Percentiles rank a stretch among this genome's conserved stretches.
Evolutionary conservation across 2,888 invertebrate genomes (phyloP).

Genomic region (Parasteatoda lunata): DNA sequence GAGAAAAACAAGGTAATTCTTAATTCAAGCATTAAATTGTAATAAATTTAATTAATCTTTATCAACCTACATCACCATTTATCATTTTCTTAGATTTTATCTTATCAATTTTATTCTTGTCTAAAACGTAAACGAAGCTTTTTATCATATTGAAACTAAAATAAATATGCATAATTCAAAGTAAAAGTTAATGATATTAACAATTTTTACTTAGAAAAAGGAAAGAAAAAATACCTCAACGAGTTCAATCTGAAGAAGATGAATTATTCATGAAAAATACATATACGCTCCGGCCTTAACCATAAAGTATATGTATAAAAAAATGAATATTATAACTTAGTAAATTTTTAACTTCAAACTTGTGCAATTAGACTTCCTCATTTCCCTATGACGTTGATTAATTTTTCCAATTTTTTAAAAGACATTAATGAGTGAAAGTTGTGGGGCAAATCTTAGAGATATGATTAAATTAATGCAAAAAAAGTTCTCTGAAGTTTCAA

Average conservation of each 20-base stretch:
- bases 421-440: background rate
- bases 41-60: too few relatives aligned
- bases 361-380: background rate
- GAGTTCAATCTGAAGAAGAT: background rate
- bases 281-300: background rate
- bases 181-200: conserved; percentile 1
- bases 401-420: conserved; percentile 19
- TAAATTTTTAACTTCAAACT: background rate
- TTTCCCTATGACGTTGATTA: conserved; percentile 27
- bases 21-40: too few relatives aligned
- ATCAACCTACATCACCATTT: too few relatives aligned
- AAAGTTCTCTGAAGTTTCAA: background rate
- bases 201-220: background rate
- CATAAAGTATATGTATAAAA: too few relatives aligned
- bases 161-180: background rate
- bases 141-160: background rate
- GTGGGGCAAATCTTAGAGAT: background rate
- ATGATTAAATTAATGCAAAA: conserved; percentile 5
- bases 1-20: too few relatives aligned
- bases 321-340: too few relatives aligned
- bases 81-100: too few relatives aligned
- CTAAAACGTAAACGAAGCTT: too few relatives aligned
- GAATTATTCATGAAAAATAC: background rate
- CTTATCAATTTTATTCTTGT: too few relatives aligned
- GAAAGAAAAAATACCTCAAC: background rate